Evolutionary conservation across 2,797 vertebrate genomes (phyloP).

Genomic region (Percopsis omiscomaycus): DNA sequence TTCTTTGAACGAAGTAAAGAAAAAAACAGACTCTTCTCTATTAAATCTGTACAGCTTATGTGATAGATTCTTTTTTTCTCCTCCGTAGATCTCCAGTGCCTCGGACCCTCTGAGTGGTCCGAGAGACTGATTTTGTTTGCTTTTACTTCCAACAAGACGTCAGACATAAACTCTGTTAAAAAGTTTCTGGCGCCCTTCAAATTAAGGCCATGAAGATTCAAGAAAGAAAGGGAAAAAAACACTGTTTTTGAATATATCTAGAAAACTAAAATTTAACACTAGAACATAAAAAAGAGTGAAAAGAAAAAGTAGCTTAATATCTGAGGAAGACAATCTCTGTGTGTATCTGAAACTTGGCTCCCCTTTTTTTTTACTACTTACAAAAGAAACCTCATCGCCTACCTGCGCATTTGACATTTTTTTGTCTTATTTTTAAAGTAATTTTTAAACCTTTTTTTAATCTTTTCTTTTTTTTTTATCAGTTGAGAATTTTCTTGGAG

Average conservation of each 20-base stretch:
- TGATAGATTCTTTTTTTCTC: slow-evolving; percentile 81
- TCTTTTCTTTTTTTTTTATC: slow-evolving; percentile 42
- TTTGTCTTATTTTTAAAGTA: slow-evolving; percentile 59
- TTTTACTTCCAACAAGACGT: slow-evolving; percentile 78
- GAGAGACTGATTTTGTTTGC: slow-evolving; percentile 68
- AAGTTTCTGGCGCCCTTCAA: slow-evolving; percentile 93
- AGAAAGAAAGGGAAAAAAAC: slow-evolving; percentile 84
- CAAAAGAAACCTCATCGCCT: slow-evolving; percentile 82
- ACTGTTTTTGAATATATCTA: slow-evolving; percentile 87
- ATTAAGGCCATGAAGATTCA: slow-evolving; percentile 99
- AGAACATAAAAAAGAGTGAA: slow-evolving; percentile 81
- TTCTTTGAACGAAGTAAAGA: slow-evolving; percentile 95
- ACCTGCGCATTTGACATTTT: slow-evolving; percentile 82
- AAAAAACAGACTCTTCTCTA: slow-evolving; percentile 80
- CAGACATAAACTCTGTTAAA: slow-evolving; percentile 85
- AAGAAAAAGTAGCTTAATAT: slow-evolving; percentile 89
- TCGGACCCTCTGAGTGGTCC: slow-evolving; percentile 80
- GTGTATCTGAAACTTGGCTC: slow-evolving; percentile 81
- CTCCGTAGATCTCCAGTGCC: slow-evolving; percentile 71
- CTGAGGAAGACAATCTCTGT: slow-evolving; percentile 92
- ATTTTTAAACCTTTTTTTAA: not conserved
- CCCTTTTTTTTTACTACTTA: slow-evolving; percentile 73
- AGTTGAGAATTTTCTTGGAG: slow-evolving; percentile 81
- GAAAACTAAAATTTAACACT: slow-evolving; percentile 82
- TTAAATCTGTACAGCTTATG: slow-evolving; percentile 94